phyloP scores from a whole-genome alignment of 2,113 vertebrate genomes.

The Pardalotus punctatus region DNA sequence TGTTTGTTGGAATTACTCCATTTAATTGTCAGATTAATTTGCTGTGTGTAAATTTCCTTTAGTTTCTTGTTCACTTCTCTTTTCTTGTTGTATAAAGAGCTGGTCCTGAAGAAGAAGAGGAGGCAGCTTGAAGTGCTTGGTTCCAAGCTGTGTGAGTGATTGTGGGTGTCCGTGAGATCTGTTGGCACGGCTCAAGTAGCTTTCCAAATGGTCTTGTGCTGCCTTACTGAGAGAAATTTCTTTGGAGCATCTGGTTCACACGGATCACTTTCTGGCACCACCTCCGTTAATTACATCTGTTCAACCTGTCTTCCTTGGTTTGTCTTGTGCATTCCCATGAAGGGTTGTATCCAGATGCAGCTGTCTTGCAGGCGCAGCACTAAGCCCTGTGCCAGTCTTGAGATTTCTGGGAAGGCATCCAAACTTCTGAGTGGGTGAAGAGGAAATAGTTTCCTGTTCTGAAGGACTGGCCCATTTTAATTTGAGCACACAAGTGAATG shows the following conservation, averaged over 20 bases:
- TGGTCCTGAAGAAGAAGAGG: not conserved
- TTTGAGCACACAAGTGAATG: not conserved
- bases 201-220: not conserved
- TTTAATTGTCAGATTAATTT: not conserved
- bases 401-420: constrained; percentile 62
- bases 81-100: not conserved
- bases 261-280: constrained; percentile 11
- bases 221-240: not conserved
- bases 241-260: not conserved
- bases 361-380: constrained; percentile 28
- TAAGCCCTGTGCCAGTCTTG: constrained; percentile 11
- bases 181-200: not conserved
- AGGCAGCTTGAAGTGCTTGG: not conserved
- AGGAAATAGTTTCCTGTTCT: constrained; percentile 48
- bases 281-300: not conserved
- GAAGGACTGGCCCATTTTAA: constrained; percentile 31
- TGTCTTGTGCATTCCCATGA: not conserved
- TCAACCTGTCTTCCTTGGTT: constrained; percentile 13
- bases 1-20: not conserved
- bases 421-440: constrained; percentile 45
- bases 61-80: not conserved
- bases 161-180: not conserved
- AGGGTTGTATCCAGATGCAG: constrained; percentile 41
- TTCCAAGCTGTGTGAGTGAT: not conserved
- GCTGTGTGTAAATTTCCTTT: not conserved